Conservation (phyloP, 2,797 vertebrate genomes). For the Anas flavirostris region DNA sequence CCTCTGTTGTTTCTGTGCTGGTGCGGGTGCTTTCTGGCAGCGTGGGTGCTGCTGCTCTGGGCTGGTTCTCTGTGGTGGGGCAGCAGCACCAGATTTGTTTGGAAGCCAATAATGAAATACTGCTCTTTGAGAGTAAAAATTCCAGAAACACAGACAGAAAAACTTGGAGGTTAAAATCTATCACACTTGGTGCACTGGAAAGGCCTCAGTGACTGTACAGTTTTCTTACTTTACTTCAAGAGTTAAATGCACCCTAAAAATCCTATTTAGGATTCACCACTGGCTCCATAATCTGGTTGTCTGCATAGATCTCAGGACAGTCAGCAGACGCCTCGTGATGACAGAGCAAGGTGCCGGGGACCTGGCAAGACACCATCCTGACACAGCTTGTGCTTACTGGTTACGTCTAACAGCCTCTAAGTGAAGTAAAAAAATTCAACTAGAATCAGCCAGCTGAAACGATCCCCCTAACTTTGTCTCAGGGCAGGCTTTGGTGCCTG, state of each 20-base stretch:
- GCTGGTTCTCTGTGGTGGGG: not conserved
- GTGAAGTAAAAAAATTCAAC: not conserved
- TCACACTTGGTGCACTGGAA: not conserved
- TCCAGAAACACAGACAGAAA: not conserved
- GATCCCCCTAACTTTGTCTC: not conserved
- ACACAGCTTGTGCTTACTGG: not conserved
- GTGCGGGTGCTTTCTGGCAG: not conserved
- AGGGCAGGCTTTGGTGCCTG: not conserved
- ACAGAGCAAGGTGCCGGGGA: not conserved
- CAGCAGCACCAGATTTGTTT: not conserved
- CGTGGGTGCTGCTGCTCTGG: not conserved
- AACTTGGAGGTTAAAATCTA: not conserved
- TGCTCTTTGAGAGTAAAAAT: not conserved
- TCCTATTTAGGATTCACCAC: not conserved
- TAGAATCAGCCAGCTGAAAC: not conserved
- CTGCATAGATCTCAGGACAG: not conserved
- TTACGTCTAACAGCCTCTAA: not conserved
- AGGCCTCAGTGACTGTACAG: not conserved
- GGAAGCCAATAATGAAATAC: not conserved
- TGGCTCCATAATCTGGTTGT: not conserved
- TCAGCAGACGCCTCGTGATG: not conserved
- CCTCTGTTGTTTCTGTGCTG: not conserved
- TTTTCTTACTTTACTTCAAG: not conserved
- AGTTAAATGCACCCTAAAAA: not conserved
- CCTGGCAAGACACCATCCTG: not conserved